Evolutionary conservation across 2,113 vertebrate species (phyloP).

Genomic region (Canis aureus): DNA sequence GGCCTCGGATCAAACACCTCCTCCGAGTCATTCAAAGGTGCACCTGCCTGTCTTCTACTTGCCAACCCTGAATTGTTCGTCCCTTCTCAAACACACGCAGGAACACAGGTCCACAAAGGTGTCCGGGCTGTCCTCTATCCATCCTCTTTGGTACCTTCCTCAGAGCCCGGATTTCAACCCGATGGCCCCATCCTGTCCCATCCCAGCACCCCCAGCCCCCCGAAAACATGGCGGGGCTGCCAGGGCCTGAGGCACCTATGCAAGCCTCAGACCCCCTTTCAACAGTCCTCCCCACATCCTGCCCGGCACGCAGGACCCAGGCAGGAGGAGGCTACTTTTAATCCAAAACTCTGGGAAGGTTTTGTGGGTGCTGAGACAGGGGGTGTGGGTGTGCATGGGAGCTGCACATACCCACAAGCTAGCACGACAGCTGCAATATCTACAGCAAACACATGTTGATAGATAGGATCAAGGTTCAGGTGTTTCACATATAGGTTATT

Average conservation of each 20-base stretch:
- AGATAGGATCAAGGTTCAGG: neutral
- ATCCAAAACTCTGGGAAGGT: neutral
- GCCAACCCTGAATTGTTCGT: conserved; percentile 18
- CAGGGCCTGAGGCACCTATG: neutral
- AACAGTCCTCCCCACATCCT: neutral
- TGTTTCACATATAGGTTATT: neutral
- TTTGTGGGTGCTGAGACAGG: neutral
- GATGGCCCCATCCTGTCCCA: neutral
- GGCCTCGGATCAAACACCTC: neutral
- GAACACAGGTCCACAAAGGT: neutral
- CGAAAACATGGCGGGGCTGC: neutral
- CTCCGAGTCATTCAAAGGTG: conserved; percentile 40
- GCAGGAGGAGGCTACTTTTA: neutral
- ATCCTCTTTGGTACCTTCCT: neutral
- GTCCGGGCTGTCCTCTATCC: neutral
- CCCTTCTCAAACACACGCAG: neutral
- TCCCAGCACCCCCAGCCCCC: neutral
- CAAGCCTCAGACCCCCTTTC: neutral
- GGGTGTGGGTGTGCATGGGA: too few species aligned
- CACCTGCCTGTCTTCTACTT: neutral
- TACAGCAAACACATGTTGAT: neutral
- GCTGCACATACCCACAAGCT: neutral
- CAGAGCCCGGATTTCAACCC: neutral
- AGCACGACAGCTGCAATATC: neutral
- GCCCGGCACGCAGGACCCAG: neutral